These are phyloP conservation scores for Heliconius aoede DNA, from an alignment of 2,888 invertebrate genomes.

Conservation along the genomic window DNA sequence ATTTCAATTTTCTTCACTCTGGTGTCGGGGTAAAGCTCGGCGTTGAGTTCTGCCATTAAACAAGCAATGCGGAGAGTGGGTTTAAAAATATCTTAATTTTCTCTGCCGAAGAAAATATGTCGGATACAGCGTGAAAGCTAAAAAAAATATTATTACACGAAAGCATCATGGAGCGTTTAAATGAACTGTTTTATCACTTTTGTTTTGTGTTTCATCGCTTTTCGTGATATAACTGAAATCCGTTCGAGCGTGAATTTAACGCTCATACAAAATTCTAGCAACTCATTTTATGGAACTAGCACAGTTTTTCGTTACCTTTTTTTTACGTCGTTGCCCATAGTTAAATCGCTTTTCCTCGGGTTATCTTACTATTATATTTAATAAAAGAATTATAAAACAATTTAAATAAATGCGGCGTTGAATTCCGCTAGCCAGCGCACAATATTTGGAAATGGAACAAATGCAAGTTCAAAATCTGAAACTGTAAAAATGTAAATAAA, in stretches of 20 bases:
- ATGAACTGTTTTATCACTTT: background rate
- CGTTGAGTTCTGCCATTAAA: too few relatives aligned
- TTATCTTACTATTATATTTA: background rate
- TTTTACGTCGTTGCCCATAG: background rate
- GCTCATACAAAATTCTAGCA: background rate
- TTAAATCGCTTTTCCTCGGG: background rate
- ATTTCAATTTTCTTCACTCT: too few relatives aligned
- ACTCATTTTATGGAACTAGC: background rate
- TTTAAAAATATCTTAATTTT: background rate
- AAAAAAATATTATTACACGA: background rate
- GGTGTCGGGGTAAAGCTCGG: too few relatives aligned
- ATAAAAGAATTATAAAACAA: too few relatives aligned
- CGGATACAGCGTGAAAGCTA: background rate
- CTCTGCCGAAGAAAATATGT: background rate
- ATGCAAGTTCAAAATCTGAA: too few relatives aligned
- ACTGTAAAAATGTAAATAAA: too few relatives aligned
- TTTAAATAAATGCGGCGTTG: background rate
- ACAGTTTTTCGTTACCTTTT: background rate
- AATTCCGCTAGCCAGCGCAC: background rate
- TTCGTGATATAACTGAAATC: constrained; percentile 1
- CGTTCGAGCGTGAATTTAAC: background rate
- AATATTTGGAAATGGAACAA: background rate
- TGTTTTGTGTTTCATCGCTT: background rate
- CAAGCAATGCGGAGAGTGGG: too few relatives aligned
- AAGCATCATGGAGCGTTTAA: background rate